Conservation (phyloP, 2,888 invertebrate genomes). For the Tyria jacobaeae region DNA sequence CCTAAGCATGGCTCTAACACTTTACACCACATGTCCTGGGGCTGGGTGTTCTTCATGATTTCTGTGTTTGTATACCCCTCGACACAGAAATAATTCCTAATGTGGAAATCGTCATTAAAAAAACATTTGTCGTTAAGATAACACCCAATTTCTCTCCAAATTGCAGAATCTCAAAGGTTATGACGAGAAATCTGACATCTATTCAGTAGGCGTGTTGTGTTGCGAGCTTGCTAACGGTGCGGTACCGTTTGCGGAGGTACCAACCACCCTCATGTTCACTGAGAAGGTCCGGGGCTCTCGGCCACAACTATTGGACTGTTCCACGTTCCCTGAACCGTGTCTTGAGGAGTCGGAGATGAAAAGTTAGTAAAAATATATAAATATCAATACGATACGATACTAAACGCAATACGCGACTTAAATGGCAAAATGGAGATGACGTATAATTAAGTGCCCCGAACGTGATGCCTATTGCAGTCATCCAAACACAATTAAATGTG, state of each 20-base stretch:
- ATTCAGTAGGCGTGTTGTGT: slow-evolving; percentile 95
- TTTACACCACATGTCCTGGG: no score
- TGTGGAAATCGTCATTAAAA: no score
- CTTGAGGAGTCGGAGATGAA: slow-evolving; percentile 76
- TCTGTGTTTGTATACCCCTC: no score
- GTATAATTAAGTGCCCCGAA: no score
- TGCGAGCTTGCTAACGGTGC: slow-evolving; percentile 96
- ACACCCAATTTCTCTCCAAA: not conserved
- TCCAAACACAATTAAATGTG: no score
- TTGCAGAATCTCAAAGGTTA: slow-evolving; percentile 93
- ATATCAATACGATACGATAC: no score
- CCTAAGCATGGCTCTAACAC: no score
- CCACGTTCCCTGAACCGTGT: slow-evolving; percentile 87
- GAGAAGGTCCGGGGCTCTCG: slow-evolving; percentile 94
- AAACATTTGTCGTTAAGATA: not conserved
- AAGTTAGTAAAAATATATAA: slow-evolving; percentile 54
- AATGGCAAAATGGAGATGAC: no score
- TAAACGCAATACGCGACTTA: no score
- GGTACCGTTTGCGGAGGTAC: slow-evolving; percentile 94
- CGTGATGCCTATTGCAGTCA: no score
- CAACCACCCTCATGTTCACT: slow-evolving; percentile 95
- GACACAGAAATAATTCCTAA: no score
- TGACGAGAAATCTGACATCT: slow-evolving; percentile 95
- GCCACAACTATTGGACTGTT: slow-evolving; percentile 91
- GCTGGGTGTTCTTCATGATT: no score